Evolutionary conservation across 2,113 vertebrate species (phyloP).

Genomic region (Rhegmatorhina hoffmannsi): DNA sequence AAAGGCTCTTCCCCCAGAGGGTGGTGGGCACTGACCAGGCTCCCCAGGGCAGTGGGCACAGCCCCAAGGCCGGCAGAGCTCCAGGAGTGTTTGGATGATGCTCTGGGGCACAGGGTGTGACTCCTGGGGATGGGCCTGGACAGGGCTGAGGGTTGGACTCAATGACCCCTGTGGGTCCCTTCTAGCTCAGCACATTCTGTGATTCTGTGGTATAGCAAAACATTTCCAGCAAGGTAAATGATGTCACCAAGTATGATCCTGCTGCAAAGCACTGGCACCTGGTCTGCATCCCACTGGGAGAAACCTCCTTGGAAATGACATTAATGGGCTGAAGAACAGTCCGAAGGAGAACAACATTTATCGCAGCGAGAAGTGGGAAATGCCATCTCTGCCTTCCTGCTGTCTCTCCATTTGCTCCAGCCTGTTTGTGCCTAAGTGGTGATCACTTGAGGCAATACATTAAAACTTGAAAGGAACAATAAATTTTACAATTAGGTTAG

Average conservation of each 20-base stretch:
- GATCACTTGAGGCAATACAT: conserved; percentile 66
- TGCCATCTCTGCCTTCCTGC: conserved; percentile 44
- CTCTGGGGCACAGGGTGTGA: background rate
- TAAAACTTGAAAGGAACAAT: conserved; percentile 70
- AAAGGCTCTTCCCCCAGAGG: background rate
- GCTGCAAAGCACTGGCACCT: background rate
- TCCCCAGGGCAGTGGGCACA: background rate
- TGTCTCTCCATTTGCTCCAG: conserved; percentile 61
- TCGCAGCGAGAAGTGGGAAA: background rate
- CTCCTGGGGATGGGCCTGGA: background rate
- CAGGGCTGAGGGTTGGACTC: background rate
- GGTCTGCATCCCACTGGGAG: background rate
- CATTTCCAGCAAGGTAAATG: background rate
- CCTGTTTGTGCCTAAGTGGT: conserved; percentile 50
- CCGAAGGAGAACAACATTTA: background rate
- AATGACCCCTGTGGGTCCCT: background rate
- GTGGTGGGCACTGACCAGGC: background rate
- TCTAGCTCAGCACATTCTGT: background rate
- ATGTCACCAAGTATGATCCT: background rate
- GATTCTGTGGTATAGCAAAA: background rate
- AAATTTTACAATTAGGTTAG: conserved; percentile 74
- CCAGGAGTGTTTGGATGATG: background rate
- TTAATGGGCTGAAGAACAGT: background rate
- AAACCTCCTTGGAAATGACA: background rate
- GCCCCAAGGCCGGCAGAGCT: background rate